Conservation (phyloP, 2,113 vertebrate species). For the Zosterops lateralis region DNA sequence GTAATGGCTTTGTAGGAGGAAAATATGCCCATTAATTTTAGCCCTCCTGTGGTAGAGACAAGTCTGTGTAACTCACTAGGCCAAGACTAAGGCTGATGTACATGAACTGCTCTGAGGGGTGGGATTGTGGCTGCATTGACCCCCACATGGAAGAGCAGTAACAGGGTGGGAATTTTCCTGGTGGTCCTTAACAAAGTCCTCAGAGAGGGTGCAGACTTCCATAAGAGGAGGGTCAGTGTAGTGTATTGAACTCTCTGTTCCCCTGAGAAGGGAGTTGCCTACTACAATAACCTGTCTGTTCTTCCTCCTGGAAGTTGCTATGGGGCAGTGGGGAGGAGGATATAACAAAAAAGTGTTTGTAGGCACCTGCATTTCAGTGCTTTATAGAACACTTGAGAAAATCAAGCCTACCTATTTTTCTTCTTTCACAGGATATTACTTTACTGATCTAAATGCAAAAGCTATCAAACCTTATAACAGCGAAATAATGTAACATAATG, state of each 20-base stretch:
- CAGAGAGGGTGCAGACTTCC: neutral
- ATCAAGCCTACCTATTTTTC: neutral
- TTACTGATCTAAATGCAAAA: slow-evolving; percentile 9
- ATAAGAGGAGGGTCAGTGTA: neutral
- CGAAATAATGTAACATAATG: slow-evolving; percentile 20
- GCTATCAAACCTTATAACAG: neutral
- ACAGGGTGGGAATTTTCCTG: neutral
- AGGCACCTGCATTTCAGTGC: neutral
- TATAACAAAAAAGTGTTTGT: neutral
- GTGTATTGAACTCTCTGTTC: neutral
- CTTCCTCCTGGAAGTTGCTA: neutral
- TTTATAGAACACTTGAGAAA: neutral
- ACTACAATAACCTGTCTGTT: neutral
- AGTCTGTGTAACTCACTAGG: neutral
- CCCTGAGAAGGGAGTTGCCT: neutral
- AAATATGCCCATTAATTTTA: neutral
- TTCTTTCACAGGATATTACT: slow-evolving; percentile 8
- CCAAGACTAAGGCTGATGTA: fast-evolving
- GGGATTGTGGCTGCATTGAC: neutral
- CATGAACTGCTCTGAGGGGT: neutral
- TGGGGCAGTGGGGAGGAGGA: too few relatives aligned
- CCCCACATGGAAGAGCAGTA: neutral
- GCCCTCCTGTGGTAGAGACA: neutral
- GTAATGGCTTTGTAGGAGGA: neutral
- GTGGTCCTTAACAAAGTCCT: too few relatives aligned